Base-by-base conservation (phyloP, 37 sponge, comb jelly and placozoan genomes). In the Trichoplax adhaerens region DNA sequence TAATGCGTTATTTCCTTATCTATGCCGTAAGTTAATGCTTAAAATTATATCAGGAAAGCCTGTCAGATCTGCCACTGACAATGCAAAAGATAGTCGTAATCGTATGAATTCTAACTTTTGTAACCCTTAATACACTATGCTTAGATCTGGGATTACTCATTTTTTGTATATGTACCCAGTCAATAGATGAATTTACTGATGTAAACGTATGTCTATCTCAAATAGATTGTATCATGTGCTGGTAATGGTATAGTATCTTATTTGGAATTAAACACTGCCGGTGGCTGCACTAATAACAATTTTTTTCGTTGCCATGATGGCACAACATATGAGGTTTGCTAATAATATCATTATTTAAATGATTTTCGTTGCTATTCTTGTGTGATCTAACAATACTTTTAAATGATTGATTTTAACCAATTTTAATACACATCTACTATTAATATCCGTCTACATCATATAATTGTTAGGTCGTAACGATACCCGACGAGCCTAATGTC, bases 201-300 rank as follows among this genome's bases (percentile, higher is more conserved):
- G 53, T 50, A 53, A 3, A 47, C 49, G 54, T 53, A 12, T 55
- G 6, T 71, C 58, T 57, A 29, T 46, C 60, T 5, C 74, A 47
- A 51, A 64, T 54, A 7, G 48, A 46, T 8, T 55, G 91, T 90
- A 57, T 90, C 91, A 2, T 90, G 91, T 83, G 87, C 91, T 51
- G 91, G 91, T 0, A 74, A 81, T 48, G 91, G 91, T 0, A 75
- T 84, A 0, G 79, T 90, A 47, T 84, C 86, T 69, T 75, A 80
- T 62, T 73, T 87, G 1, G 81, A 90, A 53, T 50, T 83, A 0
- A 68, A 74, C 60, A 71, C 81, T 0, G 50, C 61, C 5, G 29
- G 29, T 29, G 84, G 83, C 46, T 72, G 74, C 47, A 81, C 75
- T 55, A 53, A 79, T 1, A 66, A 68, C 8, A 78, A 85, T 56